phyloP scores from a whole-genome alignment of 2,888 invertebrate species.

The Philaethria dido region DNA sequence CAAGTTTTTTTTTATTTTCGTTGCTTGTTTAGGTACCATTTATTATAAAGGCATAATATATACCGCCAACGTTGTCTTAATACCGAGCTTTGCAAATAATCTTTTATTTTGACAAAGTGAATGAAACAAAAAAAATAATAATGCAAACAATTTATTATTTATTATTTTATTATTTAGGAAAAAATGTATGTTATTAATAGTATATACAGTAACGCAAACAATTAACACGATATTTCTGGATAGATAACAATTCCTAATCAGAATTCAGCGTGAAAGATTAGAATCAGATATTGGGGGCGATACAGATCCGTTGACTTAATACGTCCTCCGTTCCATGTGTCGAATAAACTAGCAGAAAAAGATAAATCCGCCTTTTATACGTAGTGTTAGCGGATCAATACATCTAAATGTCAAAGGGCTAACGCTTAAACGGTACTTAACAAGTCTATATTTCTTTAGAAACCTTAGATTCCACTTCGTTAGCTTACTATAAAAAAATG shows the following conservation, averaged over 20 bases:
- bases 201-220: too few relatives aligned
- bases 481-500: background rate
- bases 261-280: slow-evolving; percentile 10
- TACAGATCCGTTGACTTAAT: slow-evolving; percentile 25
- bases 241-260: slow-evolving; percentile 18
- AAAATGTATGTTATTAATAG: background rate
- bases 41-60: background rate
- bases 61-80: background rate
- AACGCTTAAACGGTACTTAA: slow-evolving; percentile 8
- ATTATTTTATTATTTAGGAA: too few relatives aligned
- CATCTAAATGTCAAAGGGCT: slow-evolving; percentile 4
- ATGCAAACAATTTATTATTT: too few relatives aligned
- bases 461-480: background rate
- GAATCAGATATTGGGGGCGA: slow-evolving; percentile 24
- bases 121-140: background rate
- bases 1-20: slow-evolving; percentile 7
- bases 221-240: background rate
- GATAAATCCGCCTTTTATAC: slow-evolving; percentile 10
- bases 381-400: slow-evolving; percentile 9
- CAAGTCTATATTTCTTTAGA: background rate
- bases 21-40: background rate
- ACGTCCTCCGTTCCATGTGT: slow-evolving; percentile 13
- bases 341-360: slow-evolving; percentile 18
- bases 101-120: background rate
- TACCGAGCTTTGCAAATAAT: background rate